Conservation (phyloP, 2,113 vertebrate genomes). For the Pteropus alecto region DNA sequence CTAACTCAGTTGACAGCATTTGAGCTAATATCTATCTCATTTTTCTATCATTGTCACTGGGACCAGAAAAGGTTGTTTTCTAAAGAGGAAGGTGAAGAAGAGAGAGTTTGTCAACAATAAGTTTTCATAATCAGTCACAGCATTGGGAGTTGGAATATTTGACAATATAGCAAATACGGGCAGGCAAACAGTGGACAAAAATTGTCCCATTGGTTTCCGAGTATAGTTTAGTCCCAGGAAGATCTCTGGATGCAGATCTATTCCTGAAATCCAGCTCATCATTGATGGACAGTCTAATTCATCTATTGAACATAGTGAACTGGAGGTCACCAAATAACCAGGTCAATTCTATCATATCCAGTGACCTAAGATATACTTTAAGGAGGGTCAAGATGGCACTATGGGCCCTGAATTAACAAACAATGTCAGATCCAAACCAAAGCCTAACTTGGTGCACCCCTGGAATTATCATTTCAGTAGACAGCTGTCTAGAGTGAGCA, state of each 20-base stretch:
- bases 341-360: neutral
- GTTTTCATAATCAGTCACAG: neutral
- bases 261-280: neutral
- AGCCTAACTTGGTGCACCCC: neutral
- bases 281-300: neutral
- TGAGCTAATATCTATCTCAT: neutral
- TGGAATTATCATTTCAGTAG: neutral
- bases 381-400: neutral
- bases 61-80: neutral
- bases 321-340: neutral
- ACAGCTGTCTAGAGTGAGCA: neutral
- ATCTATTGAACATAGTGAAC: neutral
- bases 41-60: neutral
- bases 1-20: neutral
- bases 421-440: neutral
- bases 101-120: neutral
- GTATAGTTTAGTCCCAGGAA: neutral
- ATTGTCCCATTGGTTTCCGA: neutral
- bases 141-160: neutral
- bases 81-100: neutral
- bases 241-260: neutral
- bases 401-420: neutral
- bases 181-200: neutral
- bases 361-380: neutral
- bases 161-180: neutral